Evolutionary conservation across 2,113 vertebrate species (phyloP), one percentile per base, ranked within the genome.

Genomic region (Gobio gobio): DNA sequence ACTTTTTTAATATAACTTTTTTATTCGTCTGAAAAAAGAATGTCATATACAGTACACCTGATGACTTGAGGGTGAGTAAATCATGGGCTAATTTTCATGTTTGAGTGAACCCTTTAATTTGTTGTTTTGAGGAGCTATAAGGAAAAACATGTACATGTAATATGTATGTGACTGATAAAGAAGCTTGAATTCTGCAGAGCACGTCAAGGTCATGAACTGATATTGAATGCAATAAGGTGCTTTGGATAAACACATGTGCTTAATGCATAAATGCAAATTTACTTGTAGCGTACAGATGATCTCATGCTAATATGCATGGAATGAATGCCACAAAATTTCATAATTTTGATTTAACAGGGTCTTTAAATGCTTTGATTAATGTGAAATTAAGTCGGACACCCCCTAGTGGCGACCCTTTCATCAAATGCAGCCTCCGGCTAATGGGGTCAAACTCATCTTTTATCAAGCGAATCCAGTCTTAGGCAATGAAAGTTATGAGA

Each of bases 231-330:
- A 66, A 66, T 66, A 36, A 3, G 4, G 4, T 0, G 2, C 68
- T 73, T n/a, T 13, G 10, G 70, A 73, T 45, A 45, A 73, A 73
- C 3, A 10, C 68, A 43, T 12, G 5, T 70, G 29, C 66, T 6
- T 40, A 43, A 73, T 73, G 68, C 43, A 24, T 5, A n/a, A 63
- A 54, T 54, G 51, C 51, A 56, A 56, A 20, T 56, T 18, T 16
- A 54, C 16, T 54, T 54, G 14, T 54, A 54, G 54, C 54, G 20
- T 8, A 56, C 54, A 56, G 16, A 33, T 70, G 66, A 9, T 22
- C 66, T 70, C 66, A 40, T 22, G 20, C 9, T 70, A 70, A 70
- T 70, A 70, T 70, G 66, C 66, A 70, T 70, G 66, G 18, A 43
- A 36, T 70, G 43, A 70, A 70, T 40, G 18, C 1, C 58, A 24